Evolutionary conservation across 2,888 invertebrate species (phyloP).

Genomic region (Ectemnius cavifrons): DNA sequence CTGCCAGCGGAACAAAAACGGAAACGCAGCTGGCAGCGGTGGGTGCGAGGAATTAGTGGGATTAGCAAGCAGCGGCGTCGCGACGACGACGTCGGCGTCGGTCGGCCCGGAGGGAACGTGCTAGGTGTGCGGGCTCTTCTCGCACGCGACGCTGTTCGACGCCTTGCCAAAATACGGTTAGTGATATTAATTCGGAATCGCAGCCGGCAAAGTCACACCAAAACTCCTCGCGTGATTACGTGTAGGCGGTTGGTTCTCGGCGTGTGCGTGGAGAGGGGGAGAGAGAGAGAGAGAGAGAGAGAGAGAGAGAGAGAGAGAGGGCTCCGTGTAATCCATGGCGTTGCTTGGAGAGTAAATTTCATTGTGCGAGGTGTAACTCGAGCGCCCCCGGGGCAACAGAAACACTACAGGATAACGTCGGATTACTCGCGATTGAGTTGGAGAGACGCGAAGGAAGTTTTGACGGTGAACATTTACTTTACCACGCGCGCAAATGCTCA

Average conservation of each 20-base stretch:
- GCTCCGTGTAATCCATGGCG: background rate
- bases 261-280: too few species aligned
- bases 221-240: background rate
- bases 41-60: too few species aligned
- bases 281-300: background rate
- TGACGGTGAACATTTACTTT: conserved; percentile 27
- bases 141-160: background rate
- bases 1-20: too few species aligned
- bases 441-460: conserved; percentile 31
- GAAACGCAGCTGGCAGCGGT: too few species aligned
- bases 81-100: too few species aligned
- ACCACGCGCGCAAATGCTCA: background rate
- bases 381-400: conserved; percentile 11
- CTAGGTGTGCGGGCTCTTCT: too few species aligned
- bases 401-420: conserved; percentile 23
- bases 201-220: background rate
- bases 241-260: background rate
- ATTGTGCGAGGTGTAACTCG: conserved; percentile 19
- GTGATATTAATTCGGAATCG: background rate
- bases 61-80: too few species aligned
- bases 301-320: too few species aligned
- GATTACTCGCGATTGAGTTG: conserved; percentile 24
- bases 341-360: conserved; percentile 31
- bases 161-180: background rate
- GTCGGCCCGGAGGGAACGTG: too few species aligned